Base-by-base conservation (phyloP, 2,113 vertebrate genomes). In the Sinocyclocheilus rhinocerous region DNA sequence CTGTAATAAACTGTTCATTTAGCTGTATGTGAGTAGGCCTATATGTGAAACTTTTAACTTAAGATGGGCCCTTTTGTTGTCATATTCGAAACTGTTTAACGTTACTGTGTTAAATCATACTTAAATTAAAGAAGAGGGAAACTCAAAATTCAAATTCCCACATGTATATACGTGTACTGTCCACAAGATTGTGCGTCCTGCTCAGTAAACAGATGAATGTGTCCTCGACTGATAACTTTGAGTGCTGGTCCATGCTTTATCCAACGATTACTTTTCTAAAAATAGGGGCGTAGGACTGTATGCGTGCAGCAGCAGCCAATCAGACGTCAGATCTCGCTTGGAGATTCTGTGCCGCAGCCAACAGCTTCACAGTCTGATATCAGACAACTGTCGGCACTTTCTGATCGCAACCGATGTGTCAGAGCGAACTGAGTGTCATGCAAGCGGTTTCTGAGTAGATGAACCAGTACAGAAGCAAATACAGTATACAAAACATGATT, bases 211-310 rank as follows among this genome's bases (percentile, higher is more conserved):
- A 29, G 48, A 55, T 55, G 3, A 29, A 42, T 79, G 24, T 84
- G 81, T 78, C 48, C 10, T 39, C 12, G 6, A 55, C 76, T 85
- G 76, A 85, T 85, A 85, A 81, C 65, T 45, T 26, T 5, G n/a
- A 42, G 36, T 24, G 6, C 26, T 33, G n/a, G 18, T 16, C 33
- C 22, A 1, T 72, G 36, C 50, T 80, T 86, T 24, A 59, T 73
- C 76, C 39, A 33, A 18, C 7, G 16, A 52, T 52, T 10, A 11
- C n/a, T 57, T 45, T 42, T 57, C 65, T 24, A 59, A n/a, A 80
- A 70, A 80, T 26, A 24, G 57, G 84, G 75, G 78, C 1, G 45
- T 76, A n/a, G 45, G 73, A 26, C 1, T 76, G n/a, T 9, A 16
- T 6, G 15, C 5, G 0, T 48, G 22, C n/a, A 29, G 16, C 4